Base-by-base conservation (phyloP, 2,113 vertebrate species). In the Hippopotamus amphibius region DNA sequence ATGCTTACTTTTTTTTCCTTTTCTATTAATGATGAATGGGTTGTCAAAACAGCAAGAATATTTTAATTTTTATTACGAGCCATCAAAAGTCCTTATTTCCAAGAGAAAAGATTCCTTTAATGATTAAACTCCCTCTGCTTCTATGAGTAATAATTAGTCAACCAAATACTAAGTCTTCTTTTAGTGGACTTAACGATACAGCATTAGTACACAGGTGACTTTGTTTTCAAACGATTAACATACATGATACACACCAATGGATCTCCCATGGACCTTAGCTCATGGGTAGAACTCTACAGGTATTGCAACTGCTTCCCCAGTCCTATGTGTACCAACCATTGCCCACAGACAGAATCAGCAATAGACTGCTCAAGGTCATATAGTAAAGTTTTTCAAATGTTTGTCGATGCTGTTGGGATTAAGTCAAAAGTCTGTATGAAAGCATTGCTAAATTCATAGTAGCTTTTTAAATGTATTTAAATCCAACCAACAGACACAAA, bases 11-110 rank as follows among this genome's bases (percentile, higher is more conserved):
- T 85, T 71, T 24, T 90, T 3, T 43, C 80, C 53, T 16, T 88
- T 91, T 85, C 50, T n/a, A 3, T 55, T 43, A 97, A 96, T 92
- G 93, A 97, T 92, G 80, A 97, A 94, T 89, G 88, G 95, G 85
- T 93, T 96, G 46, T 96, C 93, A 97, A 97, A 79, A 95, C 94
- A 76, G 46, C 87, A 79, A 90, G 96, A 93, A 90, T 59, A 55
- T 74, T 93, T 88, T 97, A 68, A 92, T 81, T 95, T 90, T 92
- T 92, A 92, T 91, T 96, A 94, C 86, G 41, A 84, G 13, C 86
- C 94, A 74, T 88, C 94, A 88, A 93, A 98, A 97, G 14, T 80
- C 63, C 0, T 0, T 88, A 87, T 96, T 85, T 94, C 61, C 65
- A 69, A 96, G n/a, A 97, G 66, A 93, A 92, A 97, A 96, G 41